These are phyloP conservation scores for Pterostichus madidus DNA, from an alignment of 2,888 invertebrate species.

Conservation along the genomic window DNA sequence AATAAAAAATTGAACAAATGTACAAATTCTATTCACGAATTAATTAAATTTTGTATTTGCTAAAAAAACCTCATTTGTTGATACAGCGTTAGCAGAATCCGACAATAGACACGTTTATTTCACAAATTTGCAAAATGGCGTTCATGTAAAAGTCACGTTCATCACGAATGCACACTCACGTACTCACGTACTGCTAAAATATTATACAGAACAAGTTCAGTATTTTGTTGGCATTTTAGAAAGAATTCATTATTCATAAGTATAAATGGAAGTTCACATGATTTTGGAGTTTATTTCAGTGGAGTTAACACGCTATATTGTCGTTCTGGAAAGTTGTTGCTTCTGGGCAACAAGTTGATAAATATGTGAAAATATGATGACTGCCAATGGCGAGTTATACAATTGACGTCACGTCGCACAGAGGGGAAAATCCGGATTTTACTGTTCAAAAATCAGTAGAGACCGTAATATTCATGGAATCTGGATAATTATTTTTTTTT, in stretches of 20 bases:
- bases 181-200: not conserved
- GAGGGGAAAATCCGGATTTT: too few relatives aligned
- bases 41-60: too few relatives aligned
- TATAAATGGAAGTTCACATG: not conserved
- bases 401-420: too few relatives aligned
- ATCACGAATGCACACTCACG: conserved; percentile 3
- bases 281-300: not conserved
- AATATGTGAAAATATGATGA: too few relatives aligned
- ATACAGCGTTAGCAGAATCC: too few relatives aligned
- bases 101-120: conserved; percentile 12
- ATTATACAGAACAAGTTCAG: not conserved
- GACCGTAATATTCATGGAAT: too few relatives aligned
- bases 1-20: too few relatives aligned
- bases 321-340: not conserved
- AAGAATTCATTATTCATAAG: conserved; percentile 6
- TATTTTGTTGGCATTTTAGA: not conserved
- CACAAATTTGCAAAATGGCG: not conserved
- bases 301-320: not conserved
- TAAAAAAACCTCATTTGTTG: too few relatives aligned
- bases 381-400: too few relatives aligned
- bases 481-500: too few relatives aligned
- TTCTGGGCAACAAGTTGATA: not conserved
- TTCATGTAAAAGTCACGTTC: conserved; percentile 29
- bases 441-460: too few relatives aligned
- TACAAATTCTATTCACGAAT: too few relatives aligned